phyloP scores from a whole-genome alignment of 2,113 vertebrate species.

The Pipa parva region DNA sequence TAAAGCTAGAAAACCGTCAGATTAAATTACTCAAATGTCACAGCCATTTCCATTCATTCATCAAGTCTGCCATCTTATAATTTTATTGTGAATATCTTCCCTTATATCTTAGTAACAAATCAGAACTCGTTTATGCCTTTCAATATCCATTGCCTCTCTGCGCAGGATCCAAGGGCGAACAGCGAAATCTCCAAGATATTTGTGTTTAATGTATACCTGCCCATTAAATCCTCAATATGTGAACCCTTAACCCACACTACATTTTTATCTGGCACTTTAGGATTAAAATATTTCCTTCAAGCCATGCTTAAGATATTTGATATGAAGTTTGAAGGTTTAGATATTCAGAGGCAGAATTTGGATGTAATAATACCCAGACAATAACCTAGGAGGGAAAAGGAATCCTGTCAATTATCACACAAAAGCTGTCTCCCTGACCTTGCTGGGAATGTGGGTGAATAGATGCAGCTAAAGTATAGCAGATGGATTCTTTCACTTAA shows the following conservation, averaged over 20 bases:
- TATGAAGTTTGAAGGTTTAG: not conserved
- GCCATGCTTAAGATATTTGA: not conserved
- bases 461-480: conserved; percentile 23
- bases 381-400: conserved; percentile 15
- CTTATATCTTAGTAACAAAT: not conserved
- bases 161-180: not conserved
- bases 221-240: not conserved
- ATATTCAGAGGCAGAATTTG: conserved; percentile 5
- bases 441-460: conserved; percentile 25
- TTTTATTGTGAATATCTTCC: no score
- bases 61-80: no score
- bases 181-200: not conserved
- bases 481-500: conserved; percentile 37
- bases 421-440: conserved; percentile 31
- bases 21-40: no score
- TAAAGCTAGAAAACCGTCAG: no score
- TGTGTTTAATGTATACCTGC: not conserved
- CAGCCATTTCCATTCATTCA: no score
- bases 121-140: not conserved
- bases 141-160: not conserved
- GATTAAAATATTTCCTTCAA: not conserved
- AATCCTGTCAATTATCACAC: conserved; percentile 31
- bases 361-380: conserved; percentile 27
- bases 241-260: not conserved
- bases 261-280: not conserved